Evolutionary conservation across 2,797 vertebrate species (phyloP).

Genomic region (Todus mexicanus): DNA sequence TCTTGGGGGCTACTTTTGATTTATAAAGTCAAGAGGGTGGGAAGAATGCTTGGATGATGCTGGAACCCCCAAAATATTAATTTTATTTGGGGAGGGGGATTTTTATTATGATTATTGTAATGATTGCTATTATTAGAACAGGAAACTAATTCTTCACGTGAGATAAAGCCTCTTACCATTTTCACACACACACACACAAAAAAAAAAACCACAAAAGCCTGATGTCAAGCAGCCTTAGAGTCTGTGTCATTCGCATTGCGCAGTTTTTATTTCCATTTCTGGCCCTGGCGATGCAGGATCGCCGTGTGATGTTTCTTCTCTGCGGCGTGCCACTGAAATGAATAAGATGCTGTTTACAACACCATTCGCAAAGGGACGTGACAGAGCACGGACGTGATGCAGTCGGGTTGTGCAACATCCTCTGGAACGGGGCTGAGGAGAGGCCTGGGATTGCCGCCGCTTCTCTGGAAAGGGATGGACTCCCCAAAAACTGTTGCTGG

Average conservation of each 20-base stretch:
- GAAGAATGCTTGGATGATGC: background rate
- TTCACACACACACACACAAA: constrained; percentile 4
- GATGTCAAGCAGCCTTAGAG: background rate
- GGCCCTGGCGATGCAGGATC: background rate
- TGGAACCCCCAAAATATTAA: background rate
- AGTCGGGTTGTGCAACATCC: constrained; percentile 35
- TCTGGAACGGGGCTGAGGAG: background rate
- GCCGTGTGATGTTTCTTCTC: constrained; percentile 2
- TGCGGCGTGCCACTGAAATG: constrained; percentile 22
- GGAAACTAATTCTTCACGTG: constrained; percentile 47
- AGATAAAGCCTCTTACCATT: constrained; percentile 53
- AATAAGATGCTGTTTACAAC: constrained; percentile 42
- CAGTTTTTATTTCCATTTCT: constrained; percentile 15
- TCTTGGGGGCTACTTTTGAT: background rate
- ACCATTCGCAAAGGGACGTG: background rate
- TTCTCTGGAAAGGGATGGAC: background rate
- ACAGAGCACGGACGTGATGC: constrained; percentile 25
- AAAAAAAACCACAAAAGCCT: background rate
- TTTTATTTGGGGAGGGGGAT: background rate
- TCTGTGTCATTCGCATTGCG: background rate
- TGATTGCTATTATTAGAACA: constrained; percentile 8
- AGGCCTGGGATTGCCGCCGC: background rate
- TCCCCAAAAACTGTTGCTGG: rapidly evolving
- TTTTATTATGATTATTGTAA: background rate
- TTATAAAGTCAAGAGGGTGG: background rate